These are phyloP conservation scores for Magallana ariakensis DNA, from an alignment of 1,140 invertebrate genomes.

Conservation along the genomic window DNA sequence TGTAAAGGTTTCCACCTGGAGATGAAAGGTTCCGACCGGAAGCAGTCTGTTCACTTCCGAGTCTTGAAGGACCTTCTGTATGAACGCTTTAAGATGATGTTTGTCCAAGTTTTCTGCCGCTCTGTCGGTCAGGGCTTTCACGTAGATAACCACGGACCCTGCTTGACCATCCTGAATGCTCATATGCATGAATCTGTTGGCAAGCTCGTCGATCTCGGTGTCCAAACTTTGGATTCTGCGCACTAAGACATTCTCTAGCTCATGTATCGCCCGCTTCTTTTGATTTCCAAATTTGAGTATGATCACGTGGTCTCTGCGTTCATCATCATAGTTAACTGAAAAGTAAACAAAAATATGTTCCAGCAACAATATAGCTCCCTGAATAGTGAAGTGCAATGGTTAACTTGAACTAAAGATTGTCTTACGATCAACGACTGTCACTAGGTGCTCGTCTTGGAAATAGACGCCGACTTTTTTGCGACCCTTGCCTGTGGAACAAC, in stretches of 20 bases:
- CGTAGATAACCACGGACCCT: neutral
- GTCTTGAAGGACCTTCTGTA: neutral
- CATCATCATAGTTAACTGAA: neutral
- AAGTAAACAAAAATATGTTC: neutral
- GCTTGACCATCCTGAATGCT: slow-evolving; percentile 16
- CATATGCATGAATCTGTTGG: slow-evolving; percentile 9
- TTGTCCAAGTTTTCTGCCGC: slow-evolving; percentile 2
- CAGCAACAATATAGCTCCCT: no score
- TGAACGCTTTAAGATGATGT: neutral
- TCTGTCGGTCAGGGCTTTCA: neutral
- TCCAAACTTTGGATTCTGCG: slow-evolving; percentile 6
- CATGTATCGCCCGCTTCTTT: neutral
- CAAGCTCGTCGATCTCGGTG: neutral
- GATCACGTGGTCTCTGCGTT: neutral
- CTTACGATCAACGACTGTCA: slow-evolving; percentile 16
- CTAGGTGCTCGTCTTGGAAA: slow-evolving; percentile 1
- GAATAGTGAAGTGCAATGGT: no score
- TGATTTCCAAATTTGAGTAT: slow-evolving; percentile 22
- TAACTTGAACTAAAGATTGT: neutral
- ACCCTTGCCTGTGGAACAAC: neutral
- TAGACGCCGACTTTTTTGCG: neutral
- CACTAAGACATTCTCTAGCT: neutral
- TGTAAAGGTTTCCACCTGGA: neutral
- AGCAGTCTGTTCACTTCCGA: neutral
- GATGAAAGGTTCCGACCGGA: neutral